Evolutionary conservation across 2,888 invertebrate species (phyloP).

Genomic region (Drosophila borealis): DNA sequence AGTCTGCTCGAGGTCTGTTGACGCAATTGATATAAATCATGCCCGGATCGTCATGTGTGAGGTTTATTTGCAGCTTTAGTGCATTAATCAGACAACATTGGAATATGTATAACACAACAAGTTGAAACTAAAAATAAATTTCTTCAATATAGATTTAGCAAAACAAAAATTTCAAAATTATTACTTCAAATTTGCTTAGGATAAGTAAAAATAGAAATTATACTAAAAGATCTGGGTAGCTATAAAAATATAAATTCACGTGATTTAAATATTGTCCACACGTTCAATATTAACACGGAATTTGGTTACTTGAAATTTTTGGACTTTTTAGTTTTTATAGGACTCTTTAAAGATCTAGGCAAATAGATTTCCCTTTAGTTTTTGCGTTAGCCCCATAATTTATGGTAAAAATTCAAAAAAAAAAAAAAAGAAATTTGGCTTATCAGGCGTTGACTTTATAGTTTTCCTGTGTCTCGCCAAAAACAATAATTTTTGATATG

Average conservation of each 20-base stretch:
- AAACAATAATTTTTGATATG: conserved; percentile 32
- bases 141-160: too few species aligned
- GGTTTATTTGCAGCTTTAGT: conserved; percentile 31
- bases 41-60: conserved; percentile 33
- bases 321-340: background rate
- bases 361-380: conserved; percentile 5
- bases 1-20: conserved; percentile 20
- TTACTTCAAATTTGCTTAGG: conserved; percentile 1
- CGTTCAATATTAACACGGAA: background rate
- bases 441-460: conserved; percentile 63
- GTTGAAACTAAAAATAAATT: conserved; percentile 43
- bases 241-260: background rate
- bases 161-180: conserved; percentile 1
- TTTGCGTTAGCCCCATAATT: conserved; percentile 36
- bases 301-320: background rate
- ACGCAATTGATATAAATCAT: conserved; percentile 54
- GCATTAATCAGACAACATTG: conserved; percentile 26
- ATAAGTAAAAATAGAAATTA: conserved; percentile 4
- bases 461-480: conserved; percentile 53
- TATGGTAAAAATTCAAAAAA: conserved; percentile 7
- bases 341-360: background rate
- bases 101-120: conserved; percentile 20
- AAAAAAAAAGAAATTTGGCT: conserved; percentile 32
- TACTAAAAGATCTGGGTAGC: background rate
- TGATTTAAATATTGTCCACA: background rate